Base-by-base conservation (phyloP, 1,140 invertebrate species). In the Planococcus citri region DNA sequence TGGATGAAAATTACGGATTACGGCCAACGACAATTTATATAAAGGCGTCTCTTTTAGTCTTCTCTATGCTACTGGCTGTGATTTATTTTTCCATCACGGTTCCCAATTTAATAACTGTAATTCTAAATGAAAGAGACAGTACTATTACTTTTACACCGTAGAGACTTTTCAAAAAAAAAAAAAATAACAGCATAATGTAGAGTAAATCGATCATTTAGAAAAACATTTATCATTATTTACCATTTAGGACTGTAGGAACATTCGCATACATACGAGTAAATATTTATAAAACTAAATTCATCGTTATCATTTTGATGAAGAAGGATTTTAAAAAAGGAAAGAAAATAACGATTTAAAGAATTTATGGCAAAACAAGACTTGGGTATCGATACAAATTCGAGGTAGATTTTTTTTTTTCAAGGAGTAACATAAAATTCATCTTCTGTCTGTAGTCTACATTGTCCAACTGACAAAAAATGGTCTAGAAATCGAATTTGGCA, bases 71-170 rank as follows among this genome's bases (percentile, higher is more conserved):
- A 51, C 41, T 51, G 41, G 41, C 41, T 51, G 41, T 51, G 41
- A 51, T 51, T 51, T 51, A 51, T 51, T 51, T 51, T 51, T 20
- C 41, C 41, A 51, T 51, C 41, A n/a, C n/a, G 41, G 41, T 51
- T 51, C 17, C 41, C 41, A 51, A 51, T 51, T 51, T 51, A 51
- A 51, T 51, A 51, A 51, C 41, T 51, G 41, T 51, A 51, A 51
- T 51, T 51, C 41, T 51, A 51, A 51, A 51, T 51, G 41, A 51
- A 51, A 51, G 41, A 51, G 41, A 51, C 41, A 51, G 41, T 51
- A 17, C 41, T 51, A 51, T 51, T 51, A 51, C 41, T 51, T 51
- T 51, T 51, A 51, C 41, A 51, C 41, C 41, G 41, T 51, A 51
- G n/a, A n/a, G 41, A 51, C 41, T 51, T 51, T 51, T 51, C 41